phyloP scores from a whole-genome alignment of 2,113 vertebrate genomes.

The Cynoglossus semilaevis region DNA sequence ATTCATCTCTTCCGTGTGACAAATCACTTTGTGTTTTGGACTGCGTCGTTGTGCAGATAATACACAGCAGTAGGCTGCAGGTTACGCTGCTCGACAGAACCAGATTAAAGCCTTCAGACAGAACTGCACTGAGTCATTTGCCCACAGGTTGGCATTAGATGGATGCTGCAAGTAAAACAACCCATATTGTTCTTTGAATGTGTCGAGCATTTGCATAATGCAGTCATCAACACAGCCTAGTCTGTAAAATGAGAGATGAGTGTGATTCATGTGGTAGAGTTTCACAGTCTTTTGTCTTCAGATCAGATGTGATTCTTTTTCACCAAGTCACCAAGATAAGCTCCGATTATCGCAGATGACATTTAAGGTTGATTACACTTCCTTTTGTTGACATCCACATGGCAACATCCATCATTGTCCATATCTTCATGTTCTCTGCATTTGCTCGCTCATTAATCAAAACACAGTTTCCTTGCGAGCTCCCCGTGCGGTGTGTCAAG shows the following conservation, averaged over 20 bases:
- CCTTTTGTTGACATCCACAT: conserved; percentile 34
- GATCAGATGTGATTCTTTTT: conserved; percentile 41
- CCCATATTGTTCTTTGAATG: background rate
- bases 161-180: conserved; percentile 19
- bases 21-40: conserved; percentile 5
- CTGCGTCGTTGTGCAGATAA: background rate
- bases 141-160: conserved; percentile 15
- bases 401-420: conserved; percentile 22
- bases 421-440: conserved; percentile 24
- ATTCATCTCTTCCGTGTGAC: conserved; percentile 12
- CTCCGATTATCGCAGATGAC: conserved; percentile 38
- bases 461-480: conserved; percentile 11
- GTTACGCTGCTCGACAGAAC: conserved; percentile 3
- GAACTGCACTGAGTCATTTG: conserved; percentile 17
- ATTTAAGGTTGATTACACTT: conserved; percentile 53
- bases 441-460: conserved; percentile 44
- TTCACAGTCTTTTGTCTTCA: conserved; percentile 37
- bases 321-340: conserved; percentile 37
- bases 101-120: background rate
- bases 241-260: conserved; percentile 31
- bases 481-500: conserved; percentile 6
- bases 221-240: conserved; percentile 6
- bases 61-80: background rate
- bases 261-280: conserved; percentile 37
- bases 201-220: conserved; percentile 29